Conservation (phyloP, 2,113 vertebrate genomes). For the Cepphus grylle region DNA sequence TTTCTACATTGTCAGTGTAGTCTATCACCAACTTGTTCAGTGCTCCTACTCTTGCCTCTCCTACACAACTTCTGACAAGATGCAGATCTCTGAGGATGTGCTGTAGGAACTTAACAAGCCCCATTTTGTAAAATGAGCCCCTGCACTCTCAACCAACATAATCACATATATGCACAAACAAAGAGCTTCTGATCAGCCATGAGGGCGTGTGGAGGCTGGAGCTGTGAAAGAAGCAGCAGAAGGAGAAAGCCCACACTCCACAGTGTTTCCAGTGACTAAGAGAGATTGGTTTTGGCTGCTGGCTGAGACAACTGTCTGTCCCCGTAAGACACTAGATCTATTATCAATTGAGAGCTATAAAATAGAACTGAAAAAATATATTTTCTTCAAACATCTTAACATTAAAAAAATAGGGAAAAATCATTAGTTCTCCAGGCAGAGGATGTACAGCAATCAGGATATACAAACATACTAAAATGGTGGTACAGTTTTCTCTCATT, state of each 20-base stretch:
- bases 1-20: not conserved
- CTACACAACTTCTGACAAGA: slow-evolving; percentile 7
- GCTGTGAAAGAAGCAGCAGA: slow-evolving; percentile 18
- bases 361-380: not conserved
- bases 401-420: not conserved
- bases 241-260: slow-evolving; percentile 38
- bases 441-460: not conserved
- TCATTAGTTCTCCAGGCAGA: not conserved
- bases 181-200: not conserved
- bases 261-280: not conserved
- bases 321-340: not conserved
- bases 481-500: not conserved
- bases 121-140: not conserved
- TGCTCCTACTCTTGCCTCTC: slow-evolving; percentile 31
- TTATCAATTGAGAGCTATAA: not conserved
- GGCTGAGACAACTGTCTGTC: slow-evolving; percentile 5
- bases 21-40: not conserved
- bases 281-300: not conserved
- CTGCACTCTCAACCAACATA: not conserved
- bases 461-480: not conserved
- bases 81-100: not conserved
- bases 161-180: not conserved
- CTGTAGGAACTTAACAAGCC: not conserved
- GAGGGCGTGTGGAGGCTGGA: slow-evolving; percentile 1
- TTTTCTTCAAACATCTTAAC: not conserved